Conservation (phyloP, 2,888 invertebrate species). For the Heliconius sara region DNA sequence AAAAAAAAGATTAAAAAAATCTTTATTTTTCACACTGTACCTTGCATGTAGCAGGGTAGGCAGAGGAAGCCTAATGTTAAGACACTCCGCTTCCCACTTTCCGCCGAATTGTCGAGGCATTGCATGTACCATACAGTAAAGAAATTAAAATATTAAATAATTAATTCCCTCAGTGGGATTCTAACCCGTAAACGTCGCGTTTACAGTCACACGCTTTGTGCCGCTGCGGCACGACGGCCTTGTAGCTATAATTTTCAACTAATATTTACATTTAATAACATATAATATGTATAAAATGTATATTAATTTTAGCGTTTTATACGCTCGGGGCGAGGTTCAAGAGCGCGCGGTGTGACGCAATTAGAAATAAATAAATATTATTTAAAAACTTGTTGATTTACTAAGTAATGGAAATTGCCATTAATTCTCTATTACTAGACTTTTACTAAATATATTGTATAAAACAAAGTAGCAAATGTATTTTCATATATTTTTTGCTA, state of each 20-base stretch:
- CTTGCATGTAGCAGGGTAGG: too few species aligned
- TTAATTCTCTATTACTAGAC: neutral
- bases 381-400: neutral
- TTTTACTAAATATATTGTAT: neutral
- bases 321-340: conserved; percentile 19
- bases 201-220: neutral
- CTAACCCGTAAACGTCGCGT: neutral
- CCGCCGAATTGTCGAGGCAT: too few species aligned
- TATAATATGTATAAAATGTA: neutral
- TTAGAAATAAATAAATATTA: neutral
- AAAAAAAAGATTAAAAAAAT: too few species aligned
- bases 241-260: neutral
- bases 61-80: too few species aligned
- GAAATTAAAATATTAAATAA: too few species aligned
- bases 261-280: conserved; percentile 2
- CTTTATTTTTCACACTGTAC: too few species aligned
- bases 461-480: neutral
- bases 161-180: too few species aligned
- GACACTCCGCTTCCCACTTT: too few species aligned
- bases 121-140: too few species aligned
- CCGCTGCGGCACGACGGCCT: neutral
- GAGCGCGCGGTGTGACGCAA: conserved; percentile 14
- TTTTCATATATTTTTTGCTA: neutral
- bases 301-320: conserved; percentile 3
- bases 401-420: conserved; percentile 12